Conservation (phyloP, 2,113 vertebrate genomes). For the Menura novaehollandiae region DNA sequence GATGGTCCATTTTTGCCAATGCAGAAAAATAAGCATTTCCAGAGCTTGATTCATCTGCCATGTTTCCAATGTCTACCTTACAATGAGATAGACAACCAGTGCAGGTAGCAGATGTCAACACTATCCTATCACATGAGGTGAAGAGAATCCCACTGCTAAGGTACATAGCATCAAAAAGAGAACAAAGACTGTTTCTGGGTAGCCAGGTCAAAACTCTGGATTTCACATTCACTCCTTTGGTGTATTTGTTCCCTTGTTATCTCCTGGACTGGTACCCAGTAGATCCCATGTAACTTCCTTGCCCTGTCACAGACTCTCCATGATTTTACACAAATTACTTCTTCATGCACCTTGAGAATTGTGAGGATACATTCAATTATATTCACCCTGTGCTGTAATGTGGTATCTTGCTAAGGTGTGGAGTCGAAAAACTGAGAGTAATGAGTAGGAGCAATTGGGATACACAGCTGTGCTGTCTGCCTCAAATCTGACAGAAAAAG, state of each 20-base stretch:
- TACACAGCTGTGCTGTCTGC: neutral
- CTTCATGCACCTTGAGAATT: neutral
- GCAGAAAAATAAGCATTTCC: neutral
- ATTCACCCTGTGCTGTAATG: neutral
- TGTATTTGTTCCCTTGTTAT: neutral
- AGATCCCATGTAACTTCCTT: neutral
- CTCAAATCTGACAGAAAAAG: neutral
- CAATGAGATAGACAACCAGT: neutral
- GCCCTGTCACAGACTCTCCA: neutral
- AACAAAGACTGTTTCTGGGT: neutral
- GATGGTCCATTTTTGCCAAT: neutral
- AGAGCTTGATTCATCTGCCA: neutral
- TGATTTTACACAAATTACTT: neutral
- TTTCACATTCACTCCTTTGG: neutral
- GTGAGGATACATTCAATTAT: neutral
- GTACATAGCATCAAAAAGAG: neutral
- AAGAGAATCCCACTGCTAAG: neutral
- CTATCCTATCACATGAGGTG: neutral
- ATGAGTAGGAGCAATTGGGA: neutral
- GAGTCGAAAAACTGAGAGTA: neutral
- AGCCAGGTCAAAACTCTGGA: neutral
- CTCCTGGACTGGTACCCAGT: neutral
- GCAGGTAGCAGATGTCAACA: neutral
- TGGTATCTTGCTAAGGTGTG: neutral
- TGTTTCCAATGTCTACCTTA: neutral